Conservation (phyloP, 1,140 invertebrate genomes). For the Drosophila lacteicornis region DNA sequence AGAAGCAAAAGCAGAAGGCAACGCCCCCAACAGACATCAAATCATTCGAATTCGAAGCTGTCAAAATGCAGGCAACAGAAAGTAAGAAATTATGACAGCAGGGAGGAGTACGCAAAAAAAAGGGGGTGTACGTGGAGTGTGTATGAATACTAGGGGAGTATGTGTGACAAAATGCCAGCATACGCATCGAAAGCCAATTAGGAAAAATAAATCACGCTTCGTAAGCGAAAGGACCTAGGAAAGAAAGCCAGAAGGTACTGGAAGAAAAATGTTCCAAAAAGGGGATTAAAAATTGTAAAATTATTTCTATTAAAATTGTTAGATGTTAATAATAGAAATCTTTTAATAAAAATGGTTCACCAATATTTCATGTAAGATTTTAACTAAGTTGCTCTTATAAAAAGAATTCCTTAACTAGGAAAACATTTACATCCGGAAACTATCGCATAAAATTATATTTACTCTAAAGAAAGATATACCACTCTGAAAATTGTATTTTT, state of each 20-base stretch:
- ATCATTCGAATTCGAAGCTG: conserved; percentile 68
- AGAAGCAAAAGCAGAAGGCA: conserved; percentile 19
- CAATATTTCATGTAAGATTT: neutral
- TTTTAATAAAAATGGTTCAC: neutral
- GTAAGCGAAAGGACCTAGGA: conserved; percentile 58
- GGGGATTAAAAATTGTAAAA: neutral
- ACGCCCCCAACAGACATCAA: conserved; percentile 64
- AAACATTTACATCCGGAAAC: too few relatives aligned
- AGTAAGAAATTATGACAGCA: conserved; percentile 68
- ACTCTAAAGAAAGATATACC: too few relatives aligned
- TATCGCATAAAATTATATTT: too few relatives aligned
- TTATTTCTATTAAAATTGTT: neutral
- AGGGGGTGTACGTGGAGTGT: conserved; percentile 7
- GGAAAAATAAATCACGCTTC: conserved; percentile 76
- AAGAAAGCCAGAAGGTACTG: conserved; percentile 26
- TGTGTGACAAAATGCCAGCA: conserved; percentile 59
- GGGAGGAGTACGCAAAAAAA: conserved; percentile 13
- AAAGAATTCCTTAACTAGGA: too few relatives aligned
- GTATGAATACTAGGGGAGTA: conserved; percentile 6
- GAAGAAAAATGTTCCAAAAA: neutral
- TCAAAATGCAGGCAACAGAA: conserved; percentile 62
- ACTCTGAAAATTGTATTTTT: neutral
- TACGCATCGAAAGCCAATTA: conserved; percentile 80
- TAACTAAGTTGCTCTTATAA: too few relatives aligned
- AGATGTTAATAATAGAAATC: neutral